Evolutionary conservation across 92 coral and sea anemone genomes (phyloP).

Genomic region (Porites evermanni): DNA sequence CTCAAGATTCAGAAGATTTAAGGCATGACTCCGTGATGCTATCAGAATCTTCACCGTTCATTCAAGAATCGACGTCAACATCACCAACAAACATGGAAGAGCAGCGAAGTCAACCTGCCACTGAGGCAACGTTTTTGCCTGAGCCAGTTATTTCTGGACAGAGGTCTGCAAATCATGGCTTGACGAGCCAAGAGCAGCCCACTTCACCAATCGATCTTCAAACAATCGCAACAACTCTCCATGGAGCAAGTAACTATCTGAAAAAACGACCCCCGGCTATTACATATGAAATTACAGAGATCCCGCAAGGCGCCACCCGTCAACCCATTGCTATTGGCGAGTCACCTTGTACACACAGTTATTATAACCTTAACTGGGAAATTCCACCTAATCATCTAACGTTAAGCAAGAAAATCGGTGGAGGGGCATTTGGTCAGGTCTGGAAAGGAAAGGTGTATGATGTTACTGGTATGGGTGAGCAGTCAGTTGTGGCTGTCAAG

Average conservation of each 20-base stretch:
- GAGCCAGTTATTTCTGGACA: no score
- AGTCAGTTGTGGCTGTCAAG: slow-evolving; percentile 49
- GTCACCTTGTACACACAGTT: slow-evolving; percentile 4
- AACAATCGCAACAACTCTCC: neutral
- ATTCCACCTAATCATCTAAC: slow-evolving; percentile 3
- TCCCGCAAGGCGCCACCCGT: neutral
- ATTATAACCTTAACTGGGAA: slow-evolving; percentile 31
- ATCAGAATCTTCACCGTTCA: no score
- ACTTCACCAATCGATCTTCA: neutral
- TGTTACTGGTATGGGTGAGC: slow-evolving; percentile 9
- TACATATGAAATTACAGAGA: neutral
- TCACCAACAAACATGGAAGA: no score
- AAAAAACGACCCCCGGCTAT: neutral
- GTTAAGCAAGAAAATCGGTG: slow-evolving; percentile 22
- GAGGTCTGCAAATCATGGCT: no score
- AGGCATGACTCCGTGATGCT: no score
- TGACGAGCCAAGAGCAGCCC: no score
- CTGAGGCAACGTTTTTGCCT: no score
- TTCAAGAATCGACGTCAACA: no score
- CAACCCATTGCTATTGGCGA: neutral
- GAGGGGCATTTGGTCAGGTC: slow-evolving; percentile 45
- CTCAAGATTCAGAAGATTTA: no score
- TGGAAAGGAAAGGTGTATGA: slow-evolving; percentile 33
- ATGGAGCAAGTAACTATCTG: neutral
- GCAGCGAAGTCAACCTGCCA: no score